A percentile compares a stretch with the other conserved stretches of the same genome.
phyloP scores from a whole-genome alignment of 2,888 invertebrate species.

The Byasa hedistus region DNA sequence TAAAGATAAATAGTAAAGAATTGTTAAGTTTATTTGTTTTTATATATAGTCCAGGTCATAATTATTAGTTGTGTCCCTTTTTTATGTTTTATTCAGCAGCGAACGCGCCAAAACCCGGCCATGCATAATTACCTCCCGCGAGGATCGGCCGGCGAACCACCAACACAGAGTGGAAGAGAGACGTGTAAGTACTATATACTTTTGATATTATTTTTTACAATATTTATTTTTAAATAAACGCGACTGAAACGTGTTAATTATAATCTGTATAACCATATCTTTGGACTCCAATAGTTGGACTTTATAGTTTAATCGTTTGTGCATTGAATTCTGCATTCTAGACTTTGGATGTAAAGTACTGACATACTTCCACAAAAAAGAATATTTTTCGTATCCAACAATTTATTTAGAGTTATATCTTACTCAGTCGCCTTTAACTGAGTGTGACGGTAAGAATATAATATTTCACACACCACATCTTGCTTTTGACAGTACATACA shows the following conservation, averaged over 20 bases:
- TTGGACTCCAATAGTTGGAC: no score
- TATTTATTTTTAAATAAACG: background rate
- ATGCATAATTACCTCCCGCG: conserved; percentile 78
- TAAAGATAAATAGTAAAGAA: background rate
- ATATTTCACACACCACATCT: no score
- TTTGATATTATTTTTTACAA: background rate
- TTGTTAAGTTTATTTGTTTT: conserved; percentile 19
- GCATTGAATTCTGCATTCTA: no score
- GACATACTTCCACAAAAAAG: no score
- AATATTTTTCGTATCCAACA: no score
- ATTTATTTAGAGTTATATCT: no score
- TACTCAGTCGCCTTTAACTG: no score
- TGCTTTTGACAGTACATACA: no score
- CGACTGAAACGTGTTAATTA: background rate
- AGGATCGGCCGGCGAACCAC: conserved; percentile 54
- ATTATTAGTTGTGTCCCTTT: conserved; percentile 71
- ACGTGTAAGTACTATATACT: conserved; percentile 30
- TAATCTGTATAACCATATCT: no score
- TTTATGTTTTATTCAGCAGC: conserved; percentile 74
- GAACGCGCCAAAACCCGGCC: conserved; percentile 76
- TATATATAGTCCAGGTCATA: conserved; percentile 43
- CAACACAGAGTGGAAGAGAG: conserved; percentile 48
- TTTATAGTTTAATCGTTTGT: no score
- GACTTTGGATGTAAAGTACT: no score
- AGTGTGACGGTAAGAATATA: no score